Evolutionary conservation across 2,888 invertebrate genomes (phyloP).

Genomic region (Gerris lacustris): DNA sequence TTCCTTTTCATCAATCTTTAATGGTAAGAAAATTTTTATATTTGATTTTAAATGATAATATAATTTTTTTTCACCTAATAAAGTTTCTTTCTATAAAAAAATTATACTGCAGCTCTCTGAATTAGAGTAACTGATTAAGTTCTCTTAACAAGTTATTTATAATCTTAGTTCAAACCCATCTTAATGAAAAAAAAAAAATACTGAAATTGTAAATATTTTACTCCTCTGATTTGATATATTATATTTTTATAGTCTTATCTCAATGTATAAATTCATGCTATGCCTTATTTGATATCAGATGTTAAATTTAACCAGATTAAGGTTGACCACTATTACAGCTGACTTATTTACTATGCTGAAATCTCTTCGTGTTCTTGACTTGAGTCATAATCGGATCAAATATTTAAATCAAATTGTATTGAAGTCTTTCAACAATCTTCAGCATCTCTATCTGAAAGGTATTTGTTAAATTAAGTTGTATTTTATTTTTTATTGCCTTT

Average conservation of each 20-base stretch:
- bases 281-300: slow-evolving; percentile 30
- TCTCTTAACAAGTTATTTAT: no score
- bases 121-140: background rate
- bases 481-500: background rate
- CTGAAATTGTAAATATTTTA: background rate
- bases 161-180: no score
- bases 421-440: slow-evolving; percentile 37
- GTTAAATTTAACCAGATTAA: slow-evolving; percentile 36
- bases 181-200: background rate
- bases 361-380: slow-evolving; percentile 42
- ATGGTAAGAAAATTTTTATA: background rate
- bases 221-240: background rate
- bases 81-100: no score
- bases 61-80: no score
- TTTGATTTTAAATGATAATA: no score
- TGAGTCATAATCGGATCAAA: slow-evolving; percentile 43
- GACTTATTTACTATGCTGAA: slow-evolving; percentile 39
- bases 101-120: background rate
- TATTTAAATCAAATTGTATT: slow-evolving; percentile 40
- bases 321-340: slow-evolving; percentile 32
- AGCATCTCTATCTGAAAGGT: slow-evolving; percentile 43
- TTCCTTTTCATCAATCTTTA: background rate
- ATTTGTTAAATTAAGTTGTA: slow-evolving; percentile 27
- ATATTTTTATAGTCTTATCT: background rate
- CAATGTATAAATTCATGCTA: background rate